phyloP scores from a whole-genome alignment of 2,888 invertebrate species.

The Ctena decussata region DNA sequence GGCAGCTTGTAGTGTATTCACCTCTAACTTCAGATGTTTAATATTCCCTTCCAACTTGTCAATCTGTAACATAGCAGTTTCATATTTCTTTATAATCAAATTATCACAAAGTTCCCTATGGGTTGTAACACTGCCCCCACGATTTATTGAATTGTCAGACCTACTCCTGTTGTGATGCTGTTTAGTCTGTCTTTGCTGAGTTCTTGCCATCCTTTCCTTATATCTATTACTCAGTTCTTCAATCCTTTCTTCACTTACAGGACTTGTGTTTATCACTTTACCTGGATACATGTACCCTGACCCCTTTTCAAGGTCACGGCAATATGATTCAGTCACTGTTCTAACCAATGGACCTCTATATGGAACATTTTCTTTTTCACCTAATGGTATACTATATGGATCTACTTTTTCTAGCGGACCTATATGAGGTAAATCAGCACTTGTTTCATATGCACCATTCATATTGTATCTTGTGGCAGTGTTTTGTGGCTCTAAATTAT shows the following conservation, averaged over 20 bases:
- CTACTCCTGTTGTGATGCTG: conserved; percentile 56
- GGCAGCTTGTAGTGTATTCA: conserved; percentile 75
- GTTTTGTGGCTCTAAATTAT: conserved; percentile 7
- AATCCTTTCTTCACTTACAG: conserved; percentile 59
- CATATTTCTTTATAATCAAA: conserved; percentile 70
- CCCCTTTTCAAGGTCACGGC: background rate
- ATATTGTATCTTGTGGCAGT: background rate
- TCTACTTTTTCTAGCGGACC: background rate
- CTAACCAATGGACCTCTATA: conserved; percentile 60
- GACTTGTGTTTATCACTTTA: background rate
- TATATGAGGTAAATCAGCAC: background rate
- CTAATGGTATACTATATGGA: background rate
- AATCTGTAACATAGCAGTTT: conserved; percentile 79
- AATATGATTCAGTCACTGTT: conserved; percentile 12
- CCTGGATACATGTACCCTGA: background rate
- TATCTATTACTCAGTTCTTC: conserved; percentile 63
- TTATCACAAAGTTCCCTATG: conserved; percentile 38
- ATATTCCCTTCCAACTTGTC: conserved; percentile 78
- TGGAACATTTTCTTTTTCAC: conserved; percentile 7
- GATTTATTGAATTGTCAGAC: conserved; percentile 55
- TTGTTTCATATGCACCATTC: conserved; percentile 1
- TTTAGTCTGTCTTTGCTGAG: conserved; percentile 25
- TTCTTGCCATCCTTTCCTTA: conserved; percentile 52
- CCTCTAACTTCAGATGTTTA: conserved; percentile 78
- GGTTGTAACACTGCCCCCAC: background rate